Percentiles rank a stretch among this genome's conserved stretches.
phyloP scores from a whole-genome alignment of 2,113 vertebrate species.

The Clarias magur region DNA sequence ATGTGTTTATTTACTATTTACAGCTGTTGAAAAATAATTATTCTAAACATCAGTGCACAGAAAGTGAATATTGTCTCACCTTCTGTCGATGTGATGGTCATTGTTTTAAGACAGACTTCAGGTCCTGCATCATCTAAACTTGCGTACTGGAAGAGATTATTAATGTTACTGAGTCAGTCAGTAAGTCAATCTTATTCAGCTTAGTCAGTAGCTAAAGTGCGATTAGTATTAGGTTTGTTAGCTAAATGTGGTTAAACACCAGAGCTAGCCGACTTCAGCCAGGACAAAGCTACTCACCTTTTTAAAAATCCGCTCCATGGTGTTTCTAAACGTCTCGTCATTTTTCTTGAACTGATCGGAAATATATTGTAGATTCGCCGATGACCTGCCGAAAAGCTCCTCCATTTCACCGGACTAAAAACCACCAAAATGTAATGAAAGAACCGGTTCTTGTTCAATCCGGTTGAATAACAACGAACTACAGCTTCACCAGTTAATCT shows the following conservation, averaged over 20 bases:
- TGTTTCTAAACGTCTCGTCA: slow-evolving; percentile 32
- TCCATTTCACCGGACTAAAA: background rate
- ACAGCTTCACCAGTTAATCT: background rate
- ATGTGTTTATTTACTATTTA: too few species aligned
- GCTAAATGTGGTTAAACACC: too few species aligned
- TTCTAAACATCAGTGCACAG: too few species aligned
- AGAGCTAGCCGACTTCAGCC: background rate
- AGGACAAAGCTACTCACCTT: slow-evolving; percentile 33
- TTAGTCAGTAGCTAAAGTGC: background rate
- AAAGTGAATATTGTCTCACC: background rate
- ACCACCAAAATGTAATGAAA: too few species aligned
- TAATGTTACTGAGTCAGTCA: background rate
- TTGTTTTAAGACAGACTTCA: slow-evolving; percentile 62
- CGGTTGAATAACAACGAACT: background rate
- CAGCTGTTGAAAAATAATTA: too few species aligned
- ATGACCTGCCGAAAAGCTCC: too few species aligned
- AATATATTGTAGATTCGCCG: background rate
- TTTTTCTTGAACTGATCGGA: slow-evolving; percentile 25
- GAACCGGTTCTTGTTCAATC: background rate
- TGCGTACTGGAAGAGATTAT: slow-evolving; percentile 63
- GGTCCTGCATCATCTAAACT: slow-evolving; percentile 48
- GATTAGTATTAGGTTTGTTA: background rate
- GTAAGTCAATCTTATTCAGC: background rate
- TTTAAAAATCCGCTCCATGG: slow-evolving; percentile 62
- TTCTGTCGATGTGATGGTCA: slow-evolving; percentile 44